These are phyloP conservation scores for Bucco capensis DNA, from an alignment of 2,113 vertebrate genomes.

Conservation along the genomic window DNA sequence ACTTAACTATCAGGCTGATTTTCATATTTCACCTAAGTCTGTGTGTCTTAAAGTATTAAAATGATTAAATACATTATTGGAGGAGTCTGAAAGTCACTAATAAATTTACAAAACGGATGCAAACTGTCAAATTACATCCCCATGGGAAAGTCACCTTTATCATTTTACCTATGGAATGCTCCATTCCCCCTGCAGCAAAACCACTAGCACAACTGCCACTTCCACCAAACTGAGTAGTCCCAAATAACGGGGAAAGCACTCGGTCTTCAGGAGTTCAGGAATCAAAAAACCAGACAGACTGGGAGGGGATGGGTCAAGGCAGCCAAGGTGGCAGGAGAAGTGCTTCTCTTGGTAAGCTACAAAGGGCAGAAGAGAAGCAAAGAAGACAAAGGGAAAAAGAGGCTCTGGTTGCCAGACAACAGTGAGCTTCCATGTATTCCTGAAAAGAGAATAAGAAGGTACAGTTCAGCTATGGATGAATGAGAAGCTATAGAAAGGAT, in stretches of 20 bases:
- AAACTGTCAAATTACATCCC: constrained; percentile 61
- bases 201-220: constrained; percentile 47
- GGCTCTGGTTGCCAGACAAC: background rate
- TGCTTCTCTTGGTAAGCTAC: background rate
- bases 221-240: background rate
- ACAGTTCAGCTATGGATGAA: background rate
- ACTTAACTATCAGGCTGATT: background rate
- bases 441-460: background rate
- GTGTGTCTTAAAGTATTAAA: background rate
- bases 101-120: constrained; percentile 60
- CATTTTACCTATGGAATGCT: constrained; percentile 64
- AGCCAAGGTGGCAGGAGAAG: background rate
- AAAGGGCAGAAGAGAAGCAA: background rate
- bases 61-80: background rate
- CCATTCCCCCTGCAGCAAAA: constrained; percentile 31
- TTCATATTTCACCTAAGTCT: background rate
- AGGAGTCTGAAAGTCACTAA: constrained; percentile 13
- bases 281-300: constrained; percentile 6
- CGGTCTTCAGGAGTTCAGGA: background rate
- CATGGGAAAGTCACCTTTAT: constrained; percentile 50
- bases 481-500: background rate
- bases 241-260: background rate
- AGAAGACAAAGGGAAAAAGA: background rate
- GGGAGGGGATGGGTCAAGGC: background rate
- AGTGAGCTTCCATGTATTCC: background rate